Conservation (phyloP, 2,888 invertebrate species). For the Epicampocera succincta region DNA sequence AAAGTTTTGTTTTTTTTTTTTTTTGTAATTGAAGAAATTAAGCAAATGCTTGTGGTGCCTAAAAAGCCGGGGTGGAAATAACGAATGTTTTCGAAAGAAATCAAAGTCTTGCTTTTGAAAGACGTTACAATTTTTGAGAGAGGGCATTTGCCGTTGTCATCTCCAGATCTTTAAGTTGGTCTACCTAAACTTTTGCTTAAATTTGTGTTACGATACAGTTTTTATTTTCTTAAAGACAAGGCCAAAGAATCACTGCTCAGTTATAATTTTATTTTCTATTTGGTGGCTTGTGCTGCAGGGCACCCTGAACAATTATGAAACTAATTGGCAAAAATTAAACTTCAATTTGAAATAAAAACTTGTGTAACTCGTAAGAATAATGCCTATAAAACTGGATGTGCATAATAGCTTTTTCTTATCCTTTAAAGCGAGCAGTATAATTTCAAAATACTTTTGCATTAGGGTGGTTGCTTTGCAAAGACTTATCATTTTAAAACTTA, state of each 20-base stretch:
- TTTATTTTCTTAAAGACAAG: too few relatives aligned
- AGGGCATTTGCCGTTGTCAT: too few relatives aligned
- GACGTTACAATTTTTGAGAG: too few relatives aligned
- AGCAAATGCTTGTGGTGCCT: too few relatives aligned
- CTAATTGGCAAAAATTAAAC: slow-evolving; percentile 65
- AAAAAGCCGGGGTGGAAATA: not conserved
- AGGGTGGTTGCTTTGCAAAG: too few relatives aligned
- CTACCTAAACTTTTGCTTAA: too few relatives aligned
- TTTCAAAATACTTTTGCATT: too few relatives aligned
- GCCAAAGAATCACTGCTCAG: too few relatives aligned
- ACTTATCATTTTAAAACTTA: too few relatives aligned
- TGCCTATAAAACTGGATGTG: slow-evolving; percentile 16
- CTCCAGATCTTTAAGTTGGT: too few relatives aligned
- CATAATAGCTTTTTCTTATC: slow-evolving; percentile 25
- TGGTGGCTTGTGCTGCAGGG: not conserved
- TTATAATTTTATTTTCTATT: not conserved
- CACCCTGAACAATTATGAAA: slow-evolving; percentile 45
- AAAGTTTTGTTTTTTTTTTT: slow-evolving; percentile 49
- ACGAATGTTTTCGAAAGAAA: slow-evolving; percentile 15
- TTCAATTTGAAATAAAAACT: slow-evolving; percentile 40
- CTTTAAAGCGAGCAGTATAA: not conserved
- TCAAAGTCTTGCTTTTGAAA: slow-evolving; percentile 3
- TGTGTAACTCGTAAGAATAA: slow-evolving; percentile 22
- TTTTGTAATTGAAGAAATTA: slow-evolving; percentile 30
- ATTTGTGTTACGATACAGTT: too few relatives aligned